A percentile compares a stretch with the other conserved stretches of the same genome.
Conservation (phyloP, 2,113 vertebrate species). For the Trachemys scripta region DNA sequence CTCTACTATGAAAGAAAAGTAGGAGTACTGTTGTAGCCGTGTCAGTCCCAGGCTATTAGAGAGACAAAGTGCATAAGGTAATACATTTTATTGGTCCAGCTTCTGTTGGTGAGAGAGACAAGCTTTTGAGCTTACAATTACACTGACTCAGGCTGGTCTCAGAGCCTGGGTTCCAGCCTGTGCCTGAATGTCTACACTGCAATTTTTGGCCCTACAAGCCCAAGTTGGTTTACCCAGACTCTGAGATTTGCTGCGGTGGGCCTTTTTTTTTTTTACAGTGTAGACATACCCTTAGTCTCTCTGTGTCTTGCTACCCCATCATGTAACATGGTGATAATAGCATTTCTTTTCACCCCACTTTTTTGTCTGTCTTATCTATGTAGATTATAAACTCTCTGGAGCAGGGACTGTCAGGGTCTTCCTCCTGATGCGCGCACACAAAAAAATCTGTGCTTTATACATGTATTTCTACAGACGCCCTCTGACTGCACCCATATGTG, state of each 20-base stretch:
- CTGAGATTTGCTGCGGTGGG: no score
- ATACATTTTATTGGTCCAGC: no score
- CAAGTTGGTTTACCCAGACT: no score
- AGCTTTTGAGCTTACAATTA: neutral
- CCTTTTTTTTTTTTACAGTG: no score
- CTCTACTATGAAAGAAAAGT: neutral
- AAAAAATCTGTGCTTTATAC: accelerated
- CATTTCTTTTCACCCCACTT: neutral
- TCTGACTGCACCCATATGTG: accelerated
- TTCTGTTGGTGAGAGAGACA: neutral
- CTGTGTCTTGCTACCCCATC: neutral
- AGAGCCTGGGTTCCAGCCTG: neutral
- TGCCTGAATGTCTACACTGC: no score
- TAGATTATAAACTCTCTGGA: neutral
- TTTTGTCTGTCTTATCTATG: neutral
- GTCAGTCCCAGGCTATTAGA: neutral
- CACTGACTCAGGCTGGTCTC: neutral
- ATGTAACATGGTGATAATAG: neutral
- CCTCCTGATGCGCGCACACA: accelerated
- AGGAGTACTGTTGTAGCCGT: neutral
- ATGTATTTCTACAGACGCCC: neutral
- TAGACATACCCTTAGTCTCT: no score
- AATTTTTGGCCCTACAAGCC: no score
- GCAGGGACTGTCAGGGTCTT: neutral
- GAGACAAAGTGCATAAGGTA: neutral